Conservation (phyloP, 2,113 vertebrate species). For the Turnix velox region DNA sequence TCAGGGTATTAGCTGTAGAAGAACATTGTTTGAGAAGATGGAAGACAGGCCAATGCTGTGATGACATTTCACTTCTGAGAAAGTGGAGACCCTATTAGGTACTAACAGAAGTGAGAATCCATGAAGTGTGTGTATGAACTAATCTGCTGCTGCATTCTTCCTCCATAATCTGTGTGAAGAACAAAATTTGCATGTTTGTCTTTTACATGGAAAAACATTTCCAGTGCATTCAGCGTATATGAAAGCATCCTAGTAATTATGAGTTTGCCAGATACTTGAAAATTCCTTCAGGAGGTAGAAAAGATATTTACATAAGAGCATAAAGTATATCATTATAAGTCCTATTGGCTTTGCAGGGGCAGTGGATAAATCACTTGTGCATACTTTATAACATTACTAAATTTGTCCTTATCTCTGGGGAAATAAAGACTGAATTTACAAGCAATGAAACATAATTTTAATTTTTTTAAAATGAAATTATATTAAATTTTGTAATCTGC, state of each 20-base stretch:
- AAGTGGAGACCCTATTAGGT: neutral
- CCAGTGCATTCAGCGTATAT: neutral
- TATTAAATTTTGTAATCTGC: neutral
- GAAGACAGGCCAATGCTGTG: neutral
- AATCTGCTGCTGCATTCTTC: neutral
- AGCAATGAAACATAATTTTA: slow-evolving; percentile 4
- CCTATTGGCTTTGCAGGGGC: neutral
- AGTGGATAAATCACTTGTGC: neutral
- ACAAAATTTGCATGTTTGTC: neutral
- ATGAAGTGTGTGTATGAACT: neutral
- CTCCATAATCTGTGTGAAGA: neutral
- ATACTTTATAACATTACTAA: neutral
- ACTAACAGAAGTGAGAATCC: neutral
- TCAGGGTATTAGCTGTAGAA: neutral
- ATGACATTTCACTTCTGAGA: neutral
- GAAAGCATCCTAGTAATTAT: neutral
- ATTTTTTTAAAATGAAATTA: slow-evolving; percentile 44
- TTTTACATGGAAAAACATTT: neutral
- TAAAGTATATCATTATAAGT: neutral
- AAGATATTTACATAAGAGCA: neutral
- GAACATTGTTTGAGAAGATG: neutral
- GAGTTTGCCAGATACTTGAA: neutral
- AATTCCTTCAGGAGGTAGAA: neutral
- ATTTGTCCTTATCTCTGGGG: neutral
- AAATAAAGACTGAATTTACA: slow-evolving; percentile 51